Base-by-base conservation (phyloP, 2,797 vertebrate genomes). In the Ctenopoma multispine region DNA sequence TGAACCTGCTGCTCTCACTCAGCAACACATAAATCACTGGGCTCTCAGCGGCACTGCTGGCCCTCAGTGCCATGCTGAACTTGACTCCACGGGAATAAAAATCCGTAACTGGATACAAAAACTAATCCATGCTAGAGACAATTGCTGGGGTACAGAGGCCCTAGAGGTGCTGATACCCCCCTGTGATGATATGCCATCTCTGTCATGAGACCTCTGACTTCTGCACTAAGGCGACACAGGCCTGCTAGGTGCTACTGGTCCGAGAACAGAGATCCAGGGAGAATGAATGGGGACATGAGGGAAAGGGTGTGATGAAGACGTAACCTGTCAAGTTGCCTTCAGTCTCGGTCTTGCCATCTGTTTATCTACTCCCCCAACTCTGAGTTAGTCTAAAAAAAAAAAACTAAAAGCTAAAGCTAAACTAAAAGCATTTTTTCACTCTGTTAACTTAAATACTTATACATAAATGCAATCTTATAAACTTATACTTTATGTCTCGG, bases 1-100 rank as follows among this genome's bases (percentile, higher is more conserved):
- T 91, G 91, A 95, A 94, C 93, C 93, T 94, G 94, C 93, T 93
- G 92, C 89, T 91, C 92, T 95, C 94, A 94, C 92, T 94, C 93
- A 94, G 90, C 91, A 88, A 91, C 81, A 86, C 92, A 93, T 93
- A 95, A 94, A 94, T 94, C 93, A 94, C 75, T 5, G 63, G 71
- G 79, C 89, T 90, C 82, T 89, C 87, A 89, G 89, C 91, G 69
- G 82, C 86, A 46, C 86, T 84, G 83, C 81, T 82, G 87, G 87
- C 83, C 76, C 82, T 87, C 90, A 86, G 83, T 85, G 83, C 88
- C 92, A 90, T 86, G 90, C 91, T 91, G 88, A 90, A 91, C 91
- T 90, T 87, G 84, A 92, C 92, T 93, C 92, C 87, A 89, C 84
- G 67, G 89, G 92, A 93, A 94, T 92, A 93, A 93, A 91, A 89